Evolutionary conservation across 2,888 invertebrate species (phyloP).

Genomic region (Limnephilus lunatus): DNA sequence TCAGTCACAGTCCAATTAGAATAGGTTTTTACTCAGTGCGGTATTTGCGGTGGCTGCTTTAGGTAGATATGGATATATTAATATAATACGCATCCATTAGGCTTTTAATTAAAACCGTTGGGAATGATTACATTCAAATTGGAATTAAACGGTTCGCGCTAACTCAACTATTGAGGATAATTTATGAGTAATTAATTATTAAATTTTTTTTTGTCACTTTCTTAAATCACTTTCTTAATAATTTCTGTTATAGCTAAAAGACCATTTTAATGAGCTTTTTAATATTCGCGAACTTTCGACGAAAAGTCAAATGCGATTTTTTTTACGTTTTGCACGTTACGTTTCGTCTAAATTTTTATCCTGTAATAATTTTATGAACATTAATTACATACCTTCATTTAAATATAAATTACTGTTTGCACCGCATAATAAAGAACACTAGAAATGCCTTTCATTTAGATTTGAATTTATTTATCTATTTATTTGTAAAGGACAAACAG

Average conservation of each 20-base stretch:
- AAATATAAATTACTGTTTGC: too few species aligned
- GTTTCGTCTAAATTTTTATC: too few species aligned
- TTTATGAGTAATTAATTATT: background rate
- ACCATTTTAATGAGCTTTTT: background rate
- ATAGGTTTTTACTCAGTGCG: constrained; percentile 15
- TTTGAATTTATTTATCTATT: too few species aligned
- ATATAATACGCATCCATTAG: constrained; percentile 49
- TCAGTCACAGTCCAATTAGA: constrained; percentile 32
- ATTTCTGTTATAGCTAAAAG: background rate
- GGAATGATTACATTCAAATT: constrained; percentile 8
- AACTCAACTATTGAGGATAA: background rate
- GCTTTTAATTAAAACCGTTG: constrained; percentile 31
- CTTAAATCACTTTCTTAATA: background rate
- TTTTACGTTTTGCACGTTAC: too few species aligned
- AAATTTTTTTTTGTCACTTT: background rate
- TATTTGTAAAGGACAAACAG: too few species aligned
- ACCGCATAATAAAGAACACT: too few species aligned
- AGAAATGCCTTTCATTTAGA: too few species aligned
- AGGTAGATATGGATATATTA: constrained; percentile 54
- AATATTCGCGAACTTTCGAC: too few species aligned
- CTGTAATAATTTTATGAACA: too few species aligned
- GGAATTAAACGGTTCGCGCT: background rate
- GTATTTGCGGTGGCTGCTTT: constrained; percentile 55
- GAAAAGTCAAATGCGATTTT: too few species aligned
- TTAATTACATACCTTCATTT: too few species aligned